Percentiles rank a stretch among this genome's conserved stretches.
These are phyloP conservation scores for Aleiodes testaceus DNA, from an alignment of 2,888 invertebrate species.

Conservation along the genomic window DNA sequence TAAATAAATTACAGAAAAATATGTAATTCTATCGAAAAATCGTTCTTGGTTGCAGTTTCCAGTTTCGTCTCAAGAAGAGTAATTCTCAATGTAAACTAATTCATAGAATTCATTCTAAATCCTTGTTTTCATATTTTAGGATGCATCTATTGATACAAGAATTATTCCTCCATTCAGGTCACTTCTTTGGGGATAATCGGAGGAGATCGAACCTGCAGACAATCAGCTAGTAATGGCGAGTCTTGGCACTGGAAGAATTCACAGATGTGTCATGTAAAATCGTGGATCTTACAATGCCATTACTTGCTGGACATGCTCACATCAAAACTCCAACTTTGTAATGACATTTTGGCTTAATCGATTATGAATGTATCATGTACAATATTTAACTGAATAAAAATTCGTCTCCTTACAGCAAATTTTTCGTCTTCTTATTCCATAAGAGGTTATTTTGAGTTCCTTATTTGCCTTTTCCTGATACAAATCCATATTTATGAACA, in stretches of 20 bases:
- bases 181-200: not conserved
- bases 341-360: not conserved
- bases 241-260: conserved; percentile 74
- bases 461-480: no score
- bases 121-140: no score
- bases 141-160: no score
- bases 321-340: not conserved
- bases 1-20: no score
- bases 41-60: not conserved
- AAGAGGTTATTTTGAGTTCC: no score
- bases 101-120: no score
- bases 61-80: conserved; percentile 6
- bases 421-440: no score
- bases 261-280: conserved; percentile 72
- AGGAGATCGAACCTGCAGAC: not conserved
- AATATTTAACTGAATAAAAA: no score
- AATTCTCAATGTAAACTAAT: not conserved
- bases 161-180: no score
- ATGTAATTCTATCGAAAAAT: no score
- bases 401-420: no score
- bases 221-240: conserved; percentile 67
- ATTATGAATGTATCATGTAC: no score
- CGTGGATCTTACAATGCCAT: conserved; percentile 74
- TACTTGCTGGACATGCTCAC: conserved; percentile 69
- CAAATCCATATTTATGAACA: not conserved